Conservation (phyloP, 1,140 invertebrate genomes). For the Lasaia peninsularis region DNA sequence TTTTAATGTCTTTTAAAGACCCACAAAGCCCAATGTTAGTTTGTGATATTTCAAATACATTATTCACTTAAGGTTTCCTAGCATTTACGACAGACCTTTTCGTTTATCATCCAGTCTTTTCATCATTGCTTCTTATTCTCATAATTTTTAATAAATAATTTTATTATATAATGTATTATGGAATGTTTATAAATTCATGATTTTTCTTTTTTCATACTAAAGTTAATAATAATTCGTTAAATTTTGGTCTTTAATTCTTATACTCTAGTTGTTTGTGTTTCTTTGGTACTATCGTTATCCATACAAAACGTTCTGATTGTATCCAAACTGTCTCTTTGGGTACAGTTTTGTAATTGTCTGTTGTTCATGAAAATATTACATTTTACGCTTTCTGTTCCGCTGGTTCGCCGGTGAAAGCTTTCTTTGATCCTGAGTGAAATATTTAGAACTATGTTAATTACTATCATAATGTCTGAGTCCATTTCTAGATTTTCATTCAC, state of each 20-base stretch:
- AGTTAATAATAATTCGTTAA: not conserved
- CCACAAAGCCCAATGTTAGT: not conserved
- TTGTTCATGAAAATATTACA: not conserved
- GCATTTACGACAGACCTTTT: not conserved
- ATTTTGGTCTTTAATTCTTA: not conserved
- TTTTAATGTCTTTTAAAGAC: not conserved
- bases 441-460: not conserved
- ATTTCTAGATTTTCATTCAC: conserved; percentile 2
- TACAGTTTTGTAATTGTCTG: not conserved
- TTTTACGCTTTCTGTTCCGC: not conserved
- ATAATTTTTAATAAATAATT: not conserved
- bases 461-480: not conserved
- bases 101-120: not conserved
- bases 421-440: conserved; percentile 9
- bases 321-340: conserved; percentile 3
- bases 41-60: not conserved
- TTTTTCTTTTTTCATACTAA: not conserved
- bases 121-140: conserved; percentile 1
- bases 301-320: conserved; percentile 8
- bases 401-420: not conserved
- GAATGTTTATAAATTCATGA: conserved; percentile 5
- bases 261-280: not conserved
- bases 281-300: not conserved
- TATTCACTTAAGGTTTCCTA: not conserved
- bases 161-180: not conserved